A percentile compares a stretch with the other conserved stretches of the same genome.
phyloP scores from a whole-genome alignment of 37 sponge, comb jelly and placozoan genomes.

The Spongia lamella region DNA sequence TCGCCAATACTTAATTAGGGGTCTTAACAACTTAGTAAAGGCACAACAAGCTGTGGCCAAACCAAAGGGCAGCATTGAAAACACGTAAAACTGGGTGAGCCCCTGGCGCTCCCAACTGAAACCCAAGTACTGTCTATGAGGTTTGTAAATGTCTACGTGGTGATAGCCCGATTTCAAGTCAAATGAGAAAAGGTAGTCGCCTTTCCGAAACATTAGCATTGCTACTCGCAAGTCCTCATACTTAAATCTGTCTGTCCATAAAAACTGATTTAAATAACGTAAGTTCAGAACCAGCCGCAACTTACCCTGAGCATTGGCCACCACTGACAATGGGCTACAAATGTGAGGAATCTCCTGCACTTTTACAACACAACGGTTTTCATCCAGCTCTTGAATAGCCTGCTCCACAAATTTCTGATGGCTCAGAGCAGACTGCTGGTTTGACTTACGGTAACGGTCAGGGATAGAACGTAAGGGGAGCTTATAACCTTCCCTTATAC shows the following conservation, averaged over 20 bases:
- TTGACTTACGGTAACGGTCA: background rate
- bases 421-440: constrained; percentile 9
- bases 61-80: constrained; percentile 40
- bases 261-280: constrained; percentile 13
- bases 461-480: constrained; percentile 14
- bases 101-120: constrained; percentile 10
- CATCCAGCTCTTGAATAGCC: constrained; percentile 3
- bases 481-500: too few relatives aligned
- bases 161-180: constrained; percentile 40
- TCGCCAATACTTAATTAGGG: constrained; percentile 20
- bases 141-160: constrained; percentile 20
- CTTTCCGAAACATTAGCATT: constrained; percentile 4
- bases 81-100: constrained; percentile 9
- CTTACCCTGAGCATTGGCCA: constrained; percentile 8
- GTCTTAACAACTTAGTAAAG: constrained; percentile 39
- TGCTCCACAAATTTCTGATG: constrained; percentile 16
- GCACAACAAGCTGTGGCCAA: constrained; percentile 26
- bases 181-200: constrained; percentile 31
- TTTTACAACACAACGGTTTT: constrained; percentile 4
- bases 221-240: constrained; percentile 31
- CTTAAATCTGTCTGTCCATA: constrained; percentile 26
- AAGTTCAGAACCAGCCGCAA: constrained; percentile 25
- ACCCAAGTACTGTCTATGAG: constrained; percentile 24
- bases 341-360: constrained; percentile 11
- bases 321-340: constrained; percentile 38